Conservation (phyloP, 2,888 invertebrate species). For the Hesperia comma region DNA sequence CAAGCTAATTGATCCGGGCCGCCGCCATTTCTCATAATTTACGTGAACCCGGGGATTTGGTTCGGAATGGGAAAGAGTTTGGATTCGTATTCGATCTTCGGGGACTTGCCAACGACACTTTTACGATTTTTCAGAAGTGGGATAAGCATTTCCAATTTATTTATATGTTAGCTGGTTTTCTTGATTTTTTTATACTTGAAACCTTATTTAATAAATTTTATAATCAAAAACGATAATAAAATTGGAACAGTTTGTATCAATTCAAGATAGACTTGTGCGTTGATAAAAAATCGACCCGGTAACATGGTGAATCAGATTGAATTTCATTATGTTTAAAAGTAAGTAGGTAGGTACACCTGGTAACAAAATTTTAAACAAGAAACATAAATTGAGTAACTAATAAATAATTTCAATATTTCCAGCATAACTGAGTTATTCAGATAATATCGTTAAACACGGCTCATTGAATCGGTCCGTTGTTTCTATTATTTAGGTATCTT, state of each 20-base stretch:
- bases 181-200: too few species aligned
- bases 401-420: too few species aligned
- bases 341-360: too few species aligned
- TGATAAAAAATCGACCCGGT: too few species aligned
- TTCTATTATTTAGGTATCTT: conserved; percentile 26
- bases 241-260: neutral
- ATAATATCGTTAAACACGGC: conserved; percentile 7
- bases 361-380: too few species aligned
- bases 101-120: conserved; percentile 1
- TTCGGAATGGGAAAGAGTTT: conserved; percentile 28
- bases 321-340: too few species aligned
- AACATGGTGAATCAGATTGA: too few species aligned
- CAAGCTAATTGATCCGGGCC: conserved; percentile 32
- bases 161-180: neutral
- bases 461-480: conserved; percentile 13
- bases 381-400: too few species aligned
- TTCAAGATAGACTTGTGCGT: too few species aligned
- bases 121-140: neutral
- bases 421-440: conserved; percentile 4
- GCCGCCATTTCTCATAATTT: conserved; percentile 39
- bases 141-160: conserved; percentile 2
- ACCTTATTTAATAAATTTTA: too few species aligned
- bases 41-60: conserved; percentile 27
- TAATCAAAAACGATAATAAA: neutral
- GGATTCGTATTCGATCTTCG: conserved; percentile 14